Conservation (phyloP, 2,113 vertebrate species). For the Nothocercus nigrocapillus region DNA sequence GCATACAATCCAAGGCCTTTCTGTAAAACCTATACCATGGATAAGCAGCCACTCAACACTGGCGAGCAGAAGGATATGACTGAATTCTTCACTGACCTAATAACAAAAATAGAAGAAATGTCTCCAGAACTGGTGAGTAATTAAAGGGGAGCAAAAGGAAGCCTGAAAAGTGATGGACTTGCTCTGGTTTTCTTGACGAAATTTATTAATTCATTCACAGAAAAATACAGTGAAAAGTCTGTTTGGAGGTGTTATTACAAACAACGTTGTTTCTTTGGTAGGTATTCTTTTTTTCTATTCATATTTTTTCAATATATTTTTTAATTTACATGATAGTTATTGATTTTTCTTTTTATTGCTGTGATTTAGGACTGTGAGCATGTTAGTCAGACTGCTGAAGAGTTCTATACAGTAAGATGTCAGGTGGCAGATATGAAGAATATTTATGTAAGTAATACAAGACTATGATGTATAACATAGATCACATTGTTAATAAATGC, state of each 20-base stretch:
- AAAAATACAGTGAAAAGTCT: constrained; percentile 99
- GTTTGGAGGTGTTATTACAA: constrained; percentile 98
- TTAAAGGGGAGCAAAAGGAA: background rate
- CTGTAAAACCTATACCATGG: constrained; percentile 99
- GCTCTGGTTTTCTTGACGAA: constrained; percentile 49
- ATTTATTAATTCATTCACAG: constrained; percentile 76
- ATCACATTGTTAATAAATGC: background rate
- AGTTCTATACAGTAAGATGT: constrained; percentile 98
- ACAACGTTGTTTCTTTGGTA: constrained; percentile 98
- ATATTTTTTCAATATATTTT: background rate
- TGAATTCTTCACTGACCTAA: constrained; percentile 98
- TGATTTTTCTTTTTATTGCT: background rate
- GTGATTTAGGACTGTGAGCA: constrained; percentile 93
- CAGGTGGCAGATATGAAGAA: constrained; percentile 99
- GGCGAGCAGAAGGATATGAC: constrained; percentile 99
- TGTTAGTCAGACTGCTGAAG: constrained; percentile 98
- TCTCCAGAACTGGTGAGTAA: constrained; percentile 92
- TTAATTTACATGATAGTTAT: background rate
- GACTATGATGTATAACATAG: background rate
- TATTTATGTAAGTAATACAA: constrained; percentile 91
- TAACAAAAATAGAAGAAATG: constrained; percentile 99
- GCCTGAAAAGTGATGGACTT: background rate
- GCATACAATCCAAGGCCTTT: constrained; percentile 97
- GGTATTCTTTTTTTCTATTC: constrained; percentile 54
- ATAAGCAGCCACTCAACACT: constrained; percentile 97